Conservation (phyloP, 2,888 invertebrate species). For the Adelognathus sp. region DNA sequence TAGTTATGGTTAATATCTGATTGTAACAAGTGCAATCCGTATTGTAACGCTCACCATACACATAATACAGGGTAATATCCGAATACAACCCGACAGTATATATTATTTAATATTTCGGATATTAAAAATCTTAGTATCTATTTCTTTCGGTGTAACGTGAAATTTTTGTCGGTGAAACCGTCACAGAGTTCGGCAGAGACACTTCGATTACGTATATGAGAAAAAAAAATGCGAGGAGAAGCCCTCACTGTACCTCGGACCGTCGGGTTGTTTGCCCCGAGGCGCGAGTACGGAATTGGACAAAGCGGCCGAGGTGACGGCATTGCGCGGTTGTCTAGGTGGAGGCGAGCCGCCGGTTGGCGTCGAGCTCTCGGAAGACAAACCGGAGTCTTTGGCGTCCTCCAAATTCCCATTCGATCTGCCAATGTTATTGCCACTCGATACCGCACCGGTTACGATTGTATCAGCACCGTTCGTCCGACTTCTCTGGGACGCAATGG, state of each 20-base stretch:
- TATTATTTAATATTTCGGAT: too few relatives aligned
- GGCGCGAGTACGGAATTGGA: constrained; percentile 67
- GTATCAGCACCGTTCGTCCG: constrained; percentile 50
- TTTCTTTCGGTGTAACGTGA: too few relatives aligned
- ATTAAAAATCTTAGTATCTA: too few relatives aligned
- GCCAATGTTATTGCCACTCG: constrained; percentile 44
- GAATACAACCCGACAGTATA: too few relatives aligned
- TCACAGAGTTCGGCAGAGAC: background rate
- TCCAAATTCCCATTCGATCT: constrained; percentile 61
- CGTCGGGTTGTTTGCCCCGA: constrained; percentile 66
- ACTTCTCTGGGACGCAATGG: constrained; percentile 58
- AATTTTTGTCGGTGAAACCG: too few relatives aligned
- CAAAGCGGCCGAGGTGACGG: constrained; percentile 59
- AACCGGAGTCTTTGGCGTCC: constrained; percentile 77
- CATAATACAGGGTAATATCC: too few relatives aligned
- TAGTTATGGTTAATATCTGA: background rate
- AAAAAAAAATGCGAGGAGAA: background rate
- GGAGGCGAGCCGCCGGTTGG: constrained; percentile 78
- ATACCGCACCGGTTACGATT: constrained; percentile 17
- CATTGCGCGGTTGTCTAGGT: constrained; percentile 69
- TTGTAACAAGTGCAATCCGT: too few relatives aligned
- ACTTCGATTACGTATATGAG: background rate
- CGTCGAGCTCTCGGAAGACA: constrained; percentile 78
- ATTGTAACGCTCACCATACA: too few relatives aligned
- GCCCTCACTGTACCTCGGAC: constrained; percentile 71